Evolutionary conservation across 1,140 invertebrate genomes (phyloP), one percentile per base, ranked within the genome.

Genomic region (Eumaeus atala): DNA sequence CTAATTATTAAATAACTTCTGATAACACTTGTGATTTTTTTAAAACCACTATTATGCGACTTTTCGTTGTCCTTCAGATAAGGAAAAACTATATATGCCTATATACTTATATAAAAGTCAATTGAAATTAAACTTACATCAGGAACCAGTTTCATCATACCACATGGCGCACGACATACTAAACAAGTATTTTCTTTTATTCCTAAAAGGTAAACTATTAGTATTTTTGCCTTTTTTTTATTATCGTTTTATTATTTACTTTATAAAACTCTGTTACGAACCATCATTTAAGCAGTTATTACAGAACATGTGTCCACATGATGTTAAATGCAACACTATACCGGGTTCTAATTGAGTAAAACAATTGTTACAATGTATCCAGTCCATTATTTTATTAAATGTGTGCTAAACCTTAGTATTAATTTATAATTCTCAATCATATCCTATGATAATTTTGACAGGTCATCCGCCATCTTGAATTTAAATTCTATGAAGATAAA

Each of bases 321-420:
- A 84, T 73, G 87, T 86, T 51, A 88, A 72, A 62, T 83, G 76
- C 59, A 88, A 65, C 51, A 74, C 73, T 48, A 81, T 80, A 66
- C 80, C 77, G 18, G 79, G 73, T 64, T 77, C 77, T 62, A 87
- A 74, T 58, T 87, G 84, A 53, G 55, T 55, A 62, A 79, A 87
- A 74, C 87, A 88, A 66, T 84, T 79, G 70, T 88, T 88, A 61
- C 85, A 88, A 74, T 88, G 87, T 64, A 88, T 87, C 87, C 87
- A 88, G 75, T 88, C 87, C 87, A 88, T 87, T 9, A 40, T 65
- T 60, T 65, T 61, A 9, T 37, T 10, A 47, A 48, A 51, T 42
- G 48, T 3, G n/a, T n/a, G n/a, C 14, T 50, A 33, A 44, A 44
- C 34, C 54, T 56, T 44, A 59, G 61, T 54, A 66, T 59, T 54